Conservation (phyloP, 2,797 vertebrate species). For the Aselliscus stoliczkanus region DNA sequence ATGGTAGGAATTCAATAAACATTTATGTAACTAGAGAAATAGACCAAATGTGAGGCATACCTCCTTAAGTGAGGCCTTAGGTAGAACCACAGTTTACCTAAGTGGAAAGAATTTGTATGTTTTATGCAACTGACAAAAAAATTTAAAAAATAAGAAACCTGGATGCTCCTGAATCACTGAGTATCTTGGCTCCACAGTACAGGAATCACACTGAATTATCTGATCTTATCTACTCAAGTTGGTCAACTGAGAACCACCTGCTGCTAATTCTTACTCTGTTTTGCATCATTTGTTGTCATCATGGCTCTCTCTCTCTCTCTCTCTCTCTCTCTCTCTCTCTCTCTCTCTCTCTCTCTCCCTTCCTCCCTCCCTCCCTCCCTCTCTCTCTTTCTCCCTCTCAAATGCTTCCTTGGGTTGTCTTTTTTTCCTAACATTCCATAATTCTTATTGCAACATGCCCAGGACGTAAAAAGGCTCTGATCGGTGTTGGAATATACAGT, state of each 20-base stretch:
- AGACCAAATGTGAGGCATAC: neutral
- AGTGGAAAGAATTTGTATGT: neutral
- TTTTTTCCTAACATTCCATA: neutral
- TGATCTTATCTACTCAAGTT: neutral
- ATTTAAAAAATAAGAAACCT: neutral
- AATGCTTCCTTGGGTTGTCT: neutral
- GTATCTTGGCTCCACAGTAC: neutral
- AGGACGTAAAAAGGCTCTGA: neutral
- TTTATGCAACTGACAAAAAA: neutral
- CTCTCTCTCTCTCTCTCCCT: neutral
- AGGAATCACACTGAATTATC: neutral
- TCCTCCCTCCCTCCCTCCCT: neutral
- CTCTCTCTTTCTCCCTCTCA: neutral
- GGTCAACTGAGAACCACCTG: neutral
- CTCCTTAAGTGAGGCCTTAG: neutral
- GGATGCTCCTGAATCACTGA: neutral
- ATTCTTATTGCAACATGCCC: neutral
- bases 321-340: neutral
- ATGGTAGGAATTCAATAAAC: neutral
- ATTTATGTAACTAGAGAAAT: neutral
- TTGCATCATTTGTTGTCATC: neutral
- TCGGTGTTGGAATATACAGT: neutral
- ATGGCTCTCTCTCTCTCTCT: too few relatives aligned
- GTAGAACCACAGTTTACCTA: neutral
- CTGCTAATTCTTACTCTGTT: neutral